A percentile compares a stretch with the other conserved stretches of the same genome.
Conservation (phyloP, 2,797 vertebrate species). For the Hydrocynus forskahlii region DNA sequence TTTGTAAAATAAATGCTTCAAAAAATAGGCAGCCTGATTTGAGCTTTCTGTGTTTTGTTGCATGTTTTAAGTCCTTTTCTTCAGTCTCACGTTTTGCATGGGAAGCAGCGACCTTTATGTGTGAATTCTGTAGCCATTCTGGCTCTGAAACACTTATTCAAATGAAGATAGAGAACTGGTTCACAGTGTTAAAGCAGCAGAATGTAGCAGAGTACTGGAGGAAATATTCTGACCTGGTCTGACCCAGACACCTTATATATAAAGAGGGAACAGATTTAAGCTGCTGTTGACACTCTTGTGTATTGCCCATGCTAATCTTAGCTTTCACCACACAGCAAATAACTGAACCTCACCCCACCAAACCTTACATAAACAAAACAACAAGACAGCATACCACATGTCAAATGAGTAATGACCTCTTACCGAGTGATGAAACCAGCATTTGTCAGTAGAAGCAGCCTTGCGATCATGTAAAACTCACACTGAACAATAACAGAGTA, state of each 20-base stretch:
- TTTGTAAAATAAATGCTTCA: too few species aligned
- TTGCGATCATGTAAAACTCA: background rate
- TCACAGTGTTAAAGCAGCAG: background rate
- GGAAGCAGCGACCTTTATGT: background rate
- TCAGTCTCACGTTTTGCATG: background rate
- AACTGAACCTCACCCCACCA: background rate
- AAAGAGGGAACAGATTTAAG: background rate
- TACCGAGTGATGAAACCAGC: background rate
- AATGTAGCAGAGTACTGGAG: background rate
- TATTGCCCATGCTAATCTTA: slow-evolving; percentile 31
- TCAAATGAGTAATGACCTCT: background rate
- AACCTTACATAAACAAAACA: slow-evolving; percentile 15
- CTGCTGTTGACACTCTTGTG: background rate
- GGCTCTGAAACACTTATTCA: background rate
- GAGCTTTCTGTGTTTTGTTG: too few species aligned
- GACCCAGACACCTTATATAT: slow-evolving; percentile 4
- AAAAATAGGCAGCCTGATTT: too few species aligned
- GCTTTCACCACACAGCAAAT: slow-evolving; percentile 22
- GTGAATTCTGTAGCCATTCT: background rate
- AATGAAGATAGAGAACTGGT: background rate
- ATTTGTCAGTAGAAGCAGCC: background rate
- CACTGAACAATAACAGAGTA: background rate
- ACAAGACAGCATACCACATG: background rate
- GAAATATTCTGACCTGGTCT: slow-evolving; percentile 14
- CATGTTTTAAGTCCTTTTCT: background rate